These are phyloP conservation scores for Drosophila melanogaster DNA, from an alignment of 1,140 invertebrate genomes.

Conservation along the genomic window Release_6_plus_ISO1_MT NT_033777.3:12212001-12212500, in stretches of 20 bases:
- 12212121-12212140: conserved; percentile 41
- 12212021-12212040: conserved; percentile 18
- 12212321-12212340: too few species aligned
- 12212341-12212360: too few species aligned
- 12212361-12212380: too few species aligned
- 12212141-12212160: conserved; percentile 18
- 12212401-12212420: too few species aligned
- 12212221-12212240: conserved; percentile 67
- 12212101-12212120: conserved; percentile 56
- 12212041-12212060: conserved; percentile 29
- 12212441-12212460: too few species aligned
- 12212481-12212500: too few species aligned
- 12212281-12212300: conserved; percentile 7
- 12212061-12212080: conserved; percentile 37
- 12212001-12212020: conserved; percentile 29
- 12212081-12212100: conserved; percentile 31
- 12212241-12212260: conserved; percentile 76
- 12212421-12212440: too few species aligned
- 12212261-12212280: conserved; percentile 27
- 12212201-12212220: conserved; percentile 41
- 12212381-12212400: too few species aligned
- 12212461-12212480: too few species aligned
- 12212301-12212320: not conserved
- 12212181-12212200: conserved; percentile 58
- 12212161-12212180: conserved; percentile 63